phyloP scores from a whole-genome alignment of 1,140 invertebrate genomes.

The Phthorimaea operculella region DNA sequence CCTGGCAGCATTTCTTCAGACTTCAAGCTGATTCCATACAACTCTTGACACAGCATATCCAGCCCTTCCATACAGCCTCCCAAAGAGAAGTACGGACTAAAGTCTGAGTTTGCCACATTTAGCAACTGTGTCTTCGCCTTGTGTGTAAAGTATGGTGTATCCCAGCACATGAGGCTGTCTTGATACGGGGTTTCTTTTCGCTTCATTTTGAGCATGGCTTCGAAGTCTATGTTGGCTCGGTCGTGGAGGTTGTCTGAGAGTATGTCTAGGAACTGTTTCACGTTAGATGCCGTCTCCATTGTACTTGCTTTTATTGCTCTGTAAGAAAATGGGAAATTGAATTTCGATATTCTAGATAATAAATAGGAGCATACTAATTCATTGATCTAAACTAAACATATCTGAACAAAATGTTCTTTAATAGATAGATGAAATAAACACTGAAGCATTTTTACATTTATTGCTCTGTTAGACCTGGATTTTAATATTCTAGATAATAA shows the following conservation, averaged over 20 bases:
- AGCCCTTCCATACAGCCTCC: constrained; percentile 97
- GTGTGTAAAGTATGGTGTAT: constrained; percentile 83
- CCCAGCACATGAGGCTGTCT: constrained; percentile 78
- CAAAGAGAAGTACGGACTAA: constrained; percentile 91
- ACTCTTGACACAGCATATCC: constrained; percentile 81
- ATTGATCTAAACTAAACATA: no score
- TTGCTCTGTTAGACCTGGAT: no score
- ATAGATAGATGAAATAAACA: no score
- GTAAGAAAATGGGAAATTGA: constrained; percentile 25
- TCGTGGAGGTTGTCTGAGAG: constrained; percentile 77
- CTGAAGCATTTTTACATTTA: no score
- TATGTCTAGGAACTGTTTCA: constrained; percentile 82
- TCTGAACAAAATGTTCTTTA: no score
- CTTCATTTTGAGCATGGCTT: constrained; percentile 81
- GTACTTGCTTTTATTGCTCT: constrained; percentile 89
- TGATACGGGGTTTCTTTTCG: constrained; percentile 61
- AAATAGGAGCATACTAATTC: no score
- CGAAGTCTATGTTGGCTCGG: constrained; percentile 77
- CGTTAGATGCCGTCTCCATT: constrained; percentile 82
- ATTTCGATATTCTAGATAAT: no score
- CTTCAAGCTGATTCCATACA: constrained; percentile 85
- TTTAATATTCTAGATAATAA: no score
- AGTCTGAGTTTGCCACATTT: constrained; percentile 76
- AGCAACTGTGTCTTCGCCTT: constrained; percentile 78
- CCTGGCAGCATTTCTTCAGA: constrained; percentile 74